Evolutionary conservation across 2,113 vertebrate genomes (phyloP), one percentile per base, ranked within the genome.

Genomic region (Notothenia coriiceps): DNA sequence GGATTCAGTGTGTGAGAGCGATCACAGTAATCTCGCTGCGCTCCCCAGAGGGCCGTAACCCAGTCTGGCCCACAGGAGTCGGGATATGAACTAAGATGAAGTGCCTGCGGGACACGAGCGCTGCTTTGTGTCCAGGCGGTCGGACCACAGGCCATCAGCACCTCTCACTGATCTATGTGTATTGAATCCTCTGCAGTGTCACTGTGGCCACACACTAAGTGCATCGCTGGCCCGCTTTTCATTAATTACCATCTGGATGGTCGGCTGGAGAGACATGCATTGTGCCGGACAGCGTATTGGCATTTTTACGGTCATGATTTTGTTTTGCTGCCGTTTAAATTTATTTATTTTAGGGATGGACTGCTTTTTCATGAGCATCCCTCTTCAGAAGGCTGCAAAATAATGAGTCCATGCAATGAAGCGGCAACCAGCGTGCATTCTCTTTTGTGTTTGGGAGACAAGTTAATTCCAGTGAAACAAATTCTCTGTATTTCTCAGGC

Each of bases 301-400:
- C 94, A 93, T 90, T 93, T 95, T 95, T 94, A 95, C 79, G 79
- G 90, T 86, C 77, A 71, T 83, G 87, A 92, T 40, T 93, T 91
- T 93, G 93, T 95, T 95, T 94, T 84, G 84, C 89, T 89, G 92
- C 84, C 74, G 52, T 84, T 93, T 90, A 82, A 91, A 93, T 93
- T 68, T 70, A 63, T 87, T 87, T 90, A 40, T 87, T 88, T 88
- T 67, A 78, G 66, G 79, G 72, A 90, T 69, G 12, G 2, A 86
- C 57, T 29, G 73, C 51, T 47, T 64, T 85, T 91, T 91, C 64
- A 92, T 86, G 74, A 88, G 20, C 7, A 64, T 43, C 51, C 50
- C 74, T 87, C n/a, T 59, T 52, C 29, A 52, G 46, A 20, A 18
- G 2, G 61, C 79, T 25, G 43, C 54, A 75, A 73, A 88, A 80